Conservation (phyloP, 1,140 invertebrate genomes). For the Gyrodactylus salaris region DNA sequence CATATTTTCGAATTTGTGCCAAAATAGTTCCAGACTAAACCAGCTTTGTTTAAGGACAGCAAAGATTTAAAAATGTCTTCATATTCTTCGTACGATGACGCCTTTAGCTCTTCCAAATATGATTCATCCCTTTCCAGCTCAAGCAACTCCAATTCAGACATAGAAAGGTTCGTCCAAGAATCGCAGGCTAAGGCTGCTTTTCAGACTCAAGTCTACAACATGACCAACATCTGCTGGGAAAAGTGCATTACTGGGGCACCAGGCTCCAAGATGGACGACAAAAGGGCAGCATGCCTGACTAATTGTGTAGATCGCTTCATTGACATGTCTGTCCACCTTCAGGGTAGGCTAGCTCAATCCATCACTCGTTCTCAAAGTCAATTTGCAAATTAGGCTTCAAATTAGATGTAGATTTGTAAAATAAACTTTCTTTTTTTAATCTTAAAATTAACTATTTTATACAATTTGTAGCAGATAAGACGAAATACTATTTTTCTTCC, state of each 20-base stretch:
- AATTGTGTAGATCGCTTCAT: neutral
- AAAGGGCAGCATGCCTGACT: neutral
- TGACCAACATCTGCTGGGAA: neutral
- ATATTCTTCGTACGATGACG: neutral
- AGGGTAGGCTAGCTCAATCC: neutral
- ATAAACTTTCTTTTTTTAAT: neutral
- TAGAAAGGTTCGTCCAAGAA: neutral
- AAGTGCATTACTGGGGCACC: neutral
- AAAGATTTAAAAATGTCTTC: neutral
- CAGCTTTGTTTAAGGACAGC: no score
- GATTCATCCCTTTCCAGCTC: neutral
- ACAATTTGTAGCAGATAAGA: no score
- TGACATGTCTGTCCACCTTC: neutral
- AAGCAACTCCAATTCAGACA: neutral
- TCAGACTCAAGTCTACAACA: neutral
- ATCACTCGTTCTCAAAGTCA: neutral
- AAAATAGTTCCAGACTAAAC: no score
- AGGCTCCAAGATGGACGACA: neutral
- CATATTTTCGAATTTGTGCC: neutral
- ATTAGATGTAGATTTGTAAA: neutral
- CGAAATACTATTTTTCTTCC: no score
- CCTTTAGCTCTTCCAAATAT: neutral
- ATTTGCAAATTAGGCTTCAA: neutral
- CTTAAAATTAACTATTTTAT: no score
- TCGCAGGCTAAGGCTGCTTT: neutral